Evolutionary conservation across 1,140 invertebrate species (phyloP), one percentile per base, ranked within the genome.

Genomic region (Brachionus rubens): DNA sequence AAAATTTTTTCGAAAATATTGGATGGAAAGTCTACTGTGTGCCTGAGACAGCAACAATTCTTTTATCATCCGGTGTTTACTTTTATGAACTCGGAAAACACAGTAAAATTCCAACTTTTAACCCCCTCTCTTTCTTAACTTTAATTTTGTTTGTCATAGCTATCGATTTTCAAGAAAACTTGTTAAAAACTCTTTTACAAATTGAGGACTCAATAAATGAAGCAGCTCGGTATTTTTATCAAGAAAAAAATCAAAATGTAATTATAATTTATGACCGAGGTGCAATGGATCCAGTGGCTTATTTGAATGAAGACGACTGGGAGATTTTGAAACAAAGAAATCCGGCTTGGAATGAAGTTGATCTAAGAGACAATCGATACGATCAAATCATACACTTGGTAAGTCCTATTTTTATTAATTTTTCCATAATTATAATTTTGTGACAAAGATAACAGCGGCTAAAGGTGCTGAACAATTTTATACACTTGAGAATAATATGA

Each of bases 11-110:
- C 86, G 96, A 99, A 87, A 97, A 96, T 86, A 87, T 98, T 79
- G 96, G 96, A 85, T 98, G 96, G 96, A 98, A 97, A 90, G 93
- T 98, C 82, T 98, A 94, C 88, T 91, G 95, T 85, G 94, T 97
- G 83, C 96, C 96, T 84, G 96, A 98, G 89, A 94, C 95, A 85
- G 96, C 96, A 83, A 94, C 92, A 80, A 91, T 97, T 82, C 89
- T 98, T 81, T 89, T 97, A 85, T 92, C 92, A 92, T 94, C 91
- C 86, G 81, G 78, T 68, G 50, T 70, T 14, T 33, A 48, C 14
- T 70, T 70, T 36, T 47, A 28, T 30, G 75, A 56, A 2, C n/a
- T 76, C n/a, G 75, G 26, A 14, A 48, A 76, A 36, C 26, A 76
- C n/a, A 59, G 47, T 46, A 76, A 33, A 54, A 4, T 62, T 47